Base-by-base conservation (phyloP, 2,113 vertebrate genomes). In the Furnarius figulus region DNA sequence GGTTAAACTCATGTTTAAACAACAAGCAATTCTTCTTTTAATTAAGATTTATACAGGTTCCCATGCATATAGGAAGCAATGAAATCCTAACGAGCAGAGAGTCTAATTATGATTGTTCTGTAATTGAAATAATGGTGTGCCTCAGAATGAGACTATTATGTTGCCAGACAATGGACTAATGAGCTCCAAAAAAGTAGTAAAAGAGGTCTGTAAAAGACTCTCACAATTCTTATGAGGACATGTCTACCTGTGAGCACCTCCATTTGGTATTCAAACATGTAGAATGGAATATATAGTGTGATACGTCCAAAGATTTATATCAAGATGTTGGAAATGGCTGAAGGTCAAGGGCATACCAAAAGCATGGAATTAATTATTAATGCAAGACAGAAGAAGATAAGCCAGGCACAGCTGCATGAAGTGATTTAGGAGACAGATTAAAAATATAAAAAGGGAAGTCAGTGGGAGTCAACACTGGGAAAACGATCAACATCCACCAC, bases 41-140 rank as follows among this genome's bases (percentile, higher is more conserved):
- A 96, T 97, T 96, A 93, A 95, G 91, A 87, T 95, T 95, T 92
- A 94, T 82, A 61, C 61, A 75, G 31, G 50, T 72, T 94, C 39
- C 66, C 77, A 91, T 79, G 66, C 74, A 76, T 72, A 81, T 68
- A 52, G 16, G 55, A 75, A 81, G 65, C 22, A 14, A 95, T 90
- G 75, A 92, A 95, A 66, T 81, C 37, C 61, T 95, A 96, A 95
- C 68, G 56, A 95, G 84, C 56, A 92, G 79, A 58, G n/a, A 58
- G 44, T 33, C 76, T 97, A 93, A 95, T 97, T 93, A 91, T 46
- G 71, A 95, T 79, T 21, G 65, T 91, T 96, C 88, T 79, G 80
- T 95, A 95, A 93, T 91, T 90, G 93, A 89, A 95, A 95, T 89
- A 81, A 91, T 75, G 65, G 44, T 72, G 40, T 87, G 76, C 52